Conservation (phyloP, 2,113 vertebrate genomes). For the Pluvialis apricaria region DNA sequence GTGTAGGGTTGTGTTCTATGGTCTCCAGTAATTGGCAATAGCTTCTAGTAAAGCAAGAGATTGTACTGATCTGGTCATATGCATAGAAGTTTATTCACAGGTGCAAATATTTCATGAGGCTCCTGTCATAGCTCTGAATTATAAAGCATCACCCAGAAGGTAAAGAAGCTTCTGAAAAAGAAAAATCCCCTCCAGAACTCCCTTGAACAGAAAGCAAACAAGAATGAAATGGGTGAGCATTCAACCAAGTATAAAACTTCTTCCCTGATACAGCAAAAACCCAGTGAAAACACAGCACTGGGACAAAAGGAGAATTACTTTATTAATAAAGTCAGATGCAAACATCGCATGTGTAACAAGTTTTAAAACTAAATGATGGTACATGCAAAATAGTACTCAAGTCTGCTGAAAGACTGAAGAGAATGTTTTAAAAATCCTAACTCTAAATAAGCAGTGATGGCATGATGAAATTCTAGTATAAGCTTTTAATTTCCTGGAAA, state of each 20-base stretch:
- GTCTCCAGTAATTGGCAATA: background rate
- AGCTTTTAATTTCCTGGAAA: background rate
- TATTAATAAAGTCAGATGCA: background rate
- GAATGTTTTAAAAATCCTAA: background rate
- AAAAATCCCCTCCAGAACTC: accelerated
- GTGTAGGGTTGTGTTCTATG: background rate
- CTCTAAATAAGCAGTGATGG: background rate
- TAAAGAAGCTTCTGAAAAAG: background rate
- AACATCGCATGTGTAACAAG: background rate
- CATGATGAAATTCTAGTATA: background rate
- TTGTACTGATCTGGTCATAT: background rate
- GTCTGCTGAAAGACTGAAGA: background rate
- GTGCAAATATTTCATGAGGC: background rate
- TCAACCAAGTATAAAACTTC: background rate
- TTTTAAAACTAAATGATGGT: background rate
- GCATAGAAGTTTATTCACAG: background rate
- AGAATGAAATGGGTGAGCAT: background rate
- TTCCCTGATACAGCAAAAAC: background rate
- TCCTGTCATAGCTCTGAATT: background rate
- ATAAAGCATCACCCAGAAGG: background rate
- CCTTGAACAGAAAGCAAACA: background rate
- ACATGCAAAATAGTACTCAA: background rate
- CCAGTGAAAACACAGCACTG: background rate
- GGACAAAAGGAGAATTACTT: background rate
- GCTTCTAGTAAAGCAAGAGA: background rate